Evolutionary conservation across 2,113 vertebrate species (phyloP), one percentile per base, ranked within the genome.

Genomic region (Pseudopodoces humilis): DNA sequence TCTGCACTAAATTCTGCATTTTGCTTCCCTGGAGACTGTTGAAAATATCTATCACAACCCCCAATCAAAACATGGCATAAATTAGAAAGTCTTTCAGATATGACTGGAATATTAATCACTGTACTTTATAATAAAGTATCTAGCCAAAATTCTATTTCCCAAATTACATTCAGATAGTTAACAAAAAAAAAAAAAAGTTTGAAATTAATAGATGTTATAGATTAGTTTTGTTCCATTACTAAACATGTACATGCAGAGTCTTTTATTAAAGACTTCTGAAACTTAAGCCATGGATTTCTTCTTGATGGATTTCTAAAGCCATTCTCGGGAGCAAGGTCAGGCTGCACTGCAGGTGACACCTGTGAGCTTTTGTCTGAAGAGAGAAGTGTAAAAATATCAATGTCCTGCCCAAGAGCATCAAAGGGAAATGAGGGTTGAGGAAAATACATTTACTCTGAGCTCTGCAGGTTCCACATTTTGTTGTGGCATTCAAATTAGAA

Each of bases 61-160:
- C 44, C 52, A 83, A 78, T 90, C 79, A 93, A 96, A 96, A 95
- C 74, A 83, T 2, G 21, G 83, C 83, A 95, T 91, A 88, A 93
- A 95, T 96, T 90, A 90, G 35, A 39, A 88, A 85, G 70, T 9
- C 82, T 80, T 90, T 65, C 81, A 92, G 67, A 58, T 94, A 60
- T 43, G 62, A 81, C 7, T 79, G 50, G 91, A 94, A 92, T 95
- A 95, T 92, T 95, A 95, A 96, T 76, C 53, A 76, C 31, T 47
- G 37, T n/a, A 30, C 28, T 82, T 96, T 86, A 55, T 60, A 1
- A 62, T 41, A 60, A 76, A 76, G 74, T 55, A 95, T 53, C 64
- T 53, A 71, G 44, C 25, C 20, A 10, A 95, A 88, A 86, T 83
- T 86, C 49, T 71, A 65, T 30, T 90, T 76, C 52, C 37, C n/a